Base-by-base conservation (phyloP, 2,797 vertebrate genomes). In the Macrochelys suwanniensis region DNA sequence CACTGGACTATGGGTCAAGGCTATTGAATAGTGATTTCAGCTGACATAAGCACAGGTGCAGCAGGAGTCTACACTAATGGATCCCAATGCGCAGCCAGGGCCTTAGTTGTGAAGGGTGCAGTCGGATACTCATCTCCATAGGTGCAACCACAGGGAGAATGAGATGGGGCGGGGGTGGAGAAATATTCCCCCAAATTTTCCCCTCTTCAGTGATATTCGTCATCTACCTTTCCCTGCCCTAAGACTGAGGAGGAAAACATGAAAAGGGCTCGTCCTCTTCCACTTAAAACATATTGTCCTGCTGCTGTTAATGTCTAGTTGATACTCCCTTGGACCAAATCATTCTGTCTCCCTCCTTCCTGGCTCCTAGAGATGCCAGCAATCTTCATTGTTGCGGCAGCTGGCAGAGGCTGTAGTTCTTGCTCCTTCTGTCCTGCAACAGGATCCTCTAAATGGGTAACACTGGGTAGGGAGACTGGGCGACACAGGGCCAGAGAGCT, bases 41-140 rank as follows among this genome's bases (percentile, higher is more conserved):
- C 37, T 7, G 80, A 91, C 88, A 80, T 89, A 68, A 87, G 74
- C 0, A 0, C 76, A 83, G 71, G 61, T 65, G 80, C 28, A 76
- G 80, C 28, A 76, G 59, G 88, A 15, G 80, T 80, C 88, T 95
- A 28, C 89, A 95, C 93, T 95, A 94, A 94, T 28, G 78, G 15
- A 16, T 87, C 56, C 96, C 94, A 74, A 56, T 56, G 92, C 92
- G 82, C 89, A 92, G 93, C 61, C 83, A 49, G 80, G 33, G 84
- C 84, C 78, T 90, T 89, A 65, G 90, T 82, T 90, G 42, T 91
- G 33, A 89, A 56, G 21, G 37, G 91, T 95, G 88, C n/a, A 25
- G 57, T 94, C 88, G 80, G 96, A 97, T 96, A 76, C 82, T 95
- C 89, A 92, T 96, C 96, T 95, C 42, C 17, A 80, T 54, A 51